Base-by-base conservation (phyloP, 2,113 vertebrate species). In the Eudyptes chrysolophus region DNA sequence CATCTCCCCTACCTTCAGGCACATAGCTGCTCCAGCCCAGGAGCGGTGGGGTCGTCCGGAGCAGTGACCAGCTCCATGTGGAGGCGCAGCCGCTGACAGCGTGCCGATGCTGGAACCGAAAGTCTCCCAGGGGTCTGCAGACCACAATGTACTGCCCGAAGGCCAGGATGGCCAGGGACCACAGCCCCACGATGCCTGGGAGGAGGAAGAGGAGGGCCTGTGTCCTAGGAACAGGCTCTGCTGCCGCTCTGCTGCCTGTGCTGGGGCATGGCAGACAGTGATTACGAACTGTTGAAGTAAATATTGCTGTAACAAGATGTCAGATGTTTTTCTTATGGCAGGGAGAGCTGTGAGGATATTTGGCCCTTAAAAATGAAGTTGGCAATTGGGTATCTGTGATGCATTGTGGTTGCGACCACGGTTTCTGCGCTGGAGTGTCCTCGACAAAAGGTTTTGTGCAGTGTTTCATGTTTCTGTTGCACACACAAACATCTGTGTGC, bases 1-100 rank as follows among this genome's bases (percentile, higher is more conserved):
- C 55, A 27, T 18, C 77, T 69, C 8, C 30, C 93, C 58, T 94
- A 98, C 98, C 98, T 98, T 98, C 97, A 1, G 98, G 97, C 61
- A 98, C 96, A 2, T 98, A 98, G 94, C 97, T 98, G 94, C 98
- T 96, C 98, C 98, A 98, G 44, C 98, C 98, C 82, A 97, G 51
- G 6, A 98, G 94, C 0, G 98, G 98, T 32, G 98, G 98, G 25
- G 81, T 86, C 1, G 97, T 98, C 98, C 98, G 97, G 48, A 96
- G 76, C 61, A 98, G 84, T 2, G 98, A 80, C 98, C 98, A 98
- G 71, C 91, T 58, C 98, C 98, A 98, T 0, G 97, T 98, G 93
- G 98, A 98, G 75, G 90, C 64, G 4, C 97, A 98, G 84, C 98
- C 97, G 0, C 77, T 36, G 46, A 95, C 11, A 1, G 98, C 97